A percentile compares a stretch with the other conserved stretches of the same genome.
Evolutionary conservation across 1,140 invertebrate species (phyloP).

Genomic region (Drosophila sproati): DNA sequence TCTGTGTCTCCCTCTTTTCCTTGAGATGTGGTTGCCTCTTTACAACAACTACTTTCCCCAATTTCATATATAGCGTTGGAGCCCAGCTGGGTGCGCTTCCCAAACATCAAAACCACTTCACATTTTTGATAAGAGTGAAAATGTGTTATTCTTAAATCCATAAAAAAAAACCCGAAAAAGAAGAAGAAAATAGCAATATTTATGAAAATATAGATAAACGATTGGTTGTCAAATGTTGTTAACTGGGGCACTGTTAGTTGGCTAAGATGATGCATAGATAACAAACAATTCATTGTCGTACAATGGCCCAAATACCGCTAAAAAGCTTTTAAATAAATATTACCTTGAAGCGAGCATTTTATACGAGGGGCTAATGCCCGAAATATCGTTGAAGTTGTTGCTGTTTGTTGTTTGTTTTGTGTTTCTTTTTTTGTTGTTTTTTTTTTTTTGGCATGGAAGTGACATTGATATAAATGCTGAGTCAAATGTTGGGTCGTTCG

Average conservation of each 20-base stretch:
- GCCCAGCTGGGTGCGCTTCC: too few species aligned
- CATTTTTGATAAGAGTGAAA: too few species aligned
- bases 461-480: slow-evolving; percentile 74
- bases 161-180: too few species aligned
- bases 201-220: neutral
- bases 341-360: slow-evolving; percentile 48
- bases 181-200: neutral
- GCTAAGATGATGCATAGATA: slow-evolving; percentile 9
- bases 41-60: slow-evolving; percentile 10
- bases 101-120: too few species aligned
- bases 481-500: slow-evolving; percentile 73
- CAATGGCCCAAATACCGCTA: slow-evolving; percentile 39
- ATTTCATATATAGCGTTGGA: neutral
- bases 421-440: slow-evolving; percentile 4
- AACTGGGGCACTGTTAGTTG: slow-evolving; percentile 9
- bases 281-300: slow-evolving; percentile 37
- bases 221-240: neutral
- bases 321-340: slow-evolving; percentile 40
- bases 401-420: slow-evolving; percentile 30
- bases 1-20: slow-evolving; percentile 23
- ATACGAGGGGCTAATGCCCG: slow-evolving; percentile 49
- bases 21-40: slow-evolving; percentile 38
- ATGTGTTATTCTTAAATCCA: neutral
- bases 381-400: slow-evolving; percentile 40
- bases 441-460: slow-evolving; percentile 40